Base-by-base conservation (phyloP, 2,113 vertebrate genomes). In the Polypterus bichir region DNA sequence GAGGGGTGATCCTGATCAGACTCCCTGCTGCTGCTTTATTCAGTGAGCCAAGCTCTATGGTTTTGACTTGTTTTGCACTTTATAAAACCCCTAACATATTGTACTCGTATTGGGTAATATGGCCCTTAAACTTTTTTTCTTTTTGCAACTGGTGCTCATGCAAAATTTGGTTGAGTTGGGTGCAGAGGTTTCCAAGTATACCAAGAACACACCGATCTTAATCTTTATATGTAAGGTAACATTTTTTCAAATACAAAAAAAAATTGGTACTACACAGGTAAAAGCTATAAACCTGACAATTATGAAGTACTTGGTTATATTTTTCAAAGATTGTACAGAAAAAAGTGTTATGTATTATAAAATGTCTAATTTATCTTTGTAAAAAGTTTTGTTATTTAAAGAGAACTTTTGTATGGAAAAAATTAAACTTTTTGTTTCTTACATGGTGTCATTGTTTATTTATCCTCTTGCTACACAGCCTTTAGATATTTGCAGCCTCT, bases 301-400 rank as follows among this genome's bases (percentile, higher is more conserved):
- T n/a, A 59, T 67, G 61, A 71, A 74, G 70, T 66, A 66, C 66
- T 68, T 73, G 63, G 65, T 47, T 62, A 63, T 62, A 59, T 10
- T 47, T 63, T 72, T 69, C 74, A 59, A 76, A 68, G 76, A 69
- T 64, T 69, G 64, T 51, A 9, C 9, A 51, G 6, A 51, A 70
- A 58, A 61, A 65, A 56, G 64, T 67, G 70, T 75, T 72, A 49
- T 84, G 80, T 81, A 76, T 77, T 74, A 70, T 79, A 72, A 68
- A 62, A 77, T 77, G 81, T 76, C 74, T 88, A 85, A 87, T 85
- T 88, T 86, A 88, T 88, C 83, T 79, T 80, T 86, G 79, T 85
- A 81, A 74, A 83, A 81, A 56, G 2, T 70, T 74, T 76, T 76
- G 73, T 83, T 83, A 88, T 86, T 86, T 86, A 86, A 85, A 70